phyloP scores from a whole-genome alignment of 2,888 invertebrate species.

The Frankliniella fusca region DNA sequence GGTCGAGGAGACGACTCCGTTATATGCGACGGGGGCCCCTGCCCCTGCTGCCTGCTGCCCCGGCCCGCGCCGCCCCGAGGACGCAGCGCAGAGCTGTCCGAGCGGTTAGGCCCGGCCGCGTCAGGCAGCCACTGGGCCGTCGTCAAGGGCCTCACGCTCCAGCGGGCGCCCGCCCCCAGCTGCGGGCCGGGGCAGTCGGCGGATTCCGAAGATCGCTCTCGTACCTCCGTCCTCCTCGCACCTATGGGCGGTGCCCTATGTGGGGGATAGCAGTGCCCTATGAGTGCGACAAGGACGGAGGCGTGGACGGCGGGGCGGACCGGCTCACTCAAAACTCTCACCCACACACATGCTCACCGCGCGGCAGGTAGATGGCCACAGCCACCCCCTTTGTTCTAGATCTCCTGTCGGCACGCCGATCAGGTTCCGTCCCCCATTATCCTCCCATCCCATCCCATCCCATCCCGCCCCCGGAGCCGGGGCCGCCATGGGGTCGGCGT shows the following conservation, averaged over 20 bases:
- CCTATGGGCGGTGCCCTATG: too few relatives aligned
- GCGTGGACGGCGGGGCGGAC: too few relatives aligned
- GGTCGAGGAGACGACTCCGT: too few relatives aligned
- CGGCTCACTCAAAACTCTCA: not conserved
- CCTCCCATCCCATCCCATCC: too few relatives aligned
- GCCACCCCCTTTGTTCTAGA: not conserved
- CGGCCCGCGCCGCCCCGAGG: not conserved
- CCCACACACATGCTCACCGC: not conserved
- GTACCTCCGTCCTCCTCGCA: too few relatives aligned
- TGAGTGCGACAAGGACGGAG: too few relatives aligned
- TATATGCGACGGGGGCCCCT: not conserved
- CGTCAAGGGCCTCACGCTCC: constrained; percentile 8
- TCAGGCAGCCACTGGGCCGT: constrained; percentile 7
- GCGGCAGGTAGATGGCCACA: not conserved
- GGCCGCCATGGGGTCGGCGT: too few relatives aligned
- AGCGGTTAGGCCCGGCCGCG: not conserved
- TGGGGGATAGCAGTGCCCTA: too few relatives aligned
- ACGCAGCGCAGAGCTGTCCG: not conserved
- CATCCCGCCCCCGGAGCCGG: too few relatives aligned
- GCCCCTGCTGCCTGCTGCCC: not conserved
- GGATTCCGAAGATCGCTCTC: not conserved
- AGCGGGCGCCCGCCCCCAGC: not conserved
- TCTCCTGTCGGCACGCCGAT: too few relatives aligned
- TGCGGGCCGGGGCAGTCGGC: not conserved
- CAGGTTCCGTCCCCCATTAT: too few relatives aligned